These are phyloP conservation scores for Drosophila atripex DNA, from an alignment of 2,888 invertebrate species.

Conservation along the genomic window DNA sequence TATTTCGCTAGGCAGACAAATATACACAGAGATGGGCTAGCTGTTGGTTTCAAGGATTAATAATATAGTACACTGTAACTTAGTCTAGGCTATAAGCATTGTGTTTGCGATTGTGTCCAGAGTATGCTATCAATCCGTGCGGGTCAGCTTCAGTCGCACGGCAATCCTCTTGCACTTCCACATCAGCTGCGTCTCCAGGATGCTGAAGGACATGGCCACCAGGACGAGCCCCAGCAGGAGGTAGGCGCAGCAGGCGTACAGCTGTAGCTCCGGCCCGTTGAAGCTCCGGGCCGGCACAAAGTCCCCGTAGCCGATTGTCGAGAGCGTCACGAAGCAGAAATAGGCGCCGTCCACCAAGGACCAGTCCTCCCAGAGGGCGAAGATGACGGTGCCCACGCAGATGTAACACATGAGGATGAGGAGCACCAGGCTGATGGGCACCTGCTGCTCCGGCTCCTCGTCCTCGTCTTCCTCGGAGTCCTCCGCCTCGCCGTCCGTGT, in stretches of 20 bases:
- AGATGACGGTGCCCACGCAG: conserved; percentile 90
- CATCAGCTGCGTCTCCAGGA: conserved; percentile 92
- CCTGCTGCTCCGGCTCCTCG: conserved; percentile 72
- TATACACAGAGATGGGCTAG: conserved; percentile 52
- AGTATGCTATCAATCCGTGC: conserved; percentile 83
- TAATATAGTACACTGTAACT: conserved; percentile 17
- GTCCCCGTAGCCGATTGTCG: conserved; percentile 93
- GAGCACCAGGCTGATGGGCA: conserved; percentile 88
- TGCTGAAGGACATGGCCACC: conserved; percentile 93
- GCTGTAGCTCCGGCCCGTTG: conserved; percentile 86
- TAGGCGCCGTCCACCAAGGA: conserved; percentile 92
- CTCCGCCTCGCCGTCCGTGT: conserved; percentile 23
- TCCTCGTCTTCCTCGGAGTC: conserved; percentile 48
- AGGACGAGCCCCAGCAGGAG: conserved; percentile 91
- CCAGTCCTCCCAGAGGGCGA: conserved; percentile 92
- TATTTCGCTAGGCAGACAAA: conserved; percentile 46
- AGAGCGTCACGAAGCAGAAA: conserved; percentile 93
- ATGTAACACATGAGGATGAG: conserved; percentile 90
- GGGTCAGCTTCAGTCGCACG: conserved; percentile 88
- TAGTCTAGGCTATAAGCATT: conserved; percentile 53
- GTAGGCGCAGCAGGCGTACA: conserved; percentile 92
- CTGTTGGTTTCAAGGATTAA: conserved; percentile 2
- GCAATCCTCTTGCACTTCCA: conserved; percentile 90
- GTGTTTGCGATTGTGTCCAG: conserved; percentile 1
- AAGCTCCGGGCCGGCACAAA: conserved; percentile 86